phyloP scores from a whole-genome alignment of 2,113 vertebrate genomes.

The Xenopus borealis region DNA sequence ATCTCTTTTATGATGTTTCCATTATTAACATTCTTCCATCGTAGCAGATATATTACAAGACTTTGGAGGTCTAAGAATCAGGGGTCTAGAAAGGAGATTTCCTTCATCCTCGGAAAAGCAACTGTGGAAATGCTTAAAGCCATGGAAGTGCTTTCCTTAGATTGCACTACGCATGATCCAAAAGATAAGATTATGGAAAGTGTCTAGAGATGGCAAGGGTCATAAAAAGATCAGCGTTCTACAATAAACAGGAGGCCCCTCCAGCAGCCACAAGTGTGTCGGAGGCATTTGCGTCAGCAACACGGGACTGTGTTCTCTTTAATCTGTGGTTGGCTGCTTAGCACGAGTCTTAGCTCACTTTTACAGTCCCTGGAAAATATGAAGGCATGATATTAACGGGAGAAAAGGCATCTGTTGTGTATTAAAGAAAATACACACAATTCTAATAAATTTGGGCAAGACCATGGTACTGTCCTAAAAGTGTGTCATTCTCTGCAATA shows the following conservation, averaged over 20 bases:
- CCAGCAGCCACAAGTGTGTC: not conserved
- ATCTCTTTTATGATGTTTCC: no score
- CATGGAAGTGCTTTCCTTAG: no score
- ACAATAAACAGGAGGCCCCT: slow-evolving; percentile 19
- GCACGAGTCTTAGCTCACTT: slow-evolving; percentile 23
- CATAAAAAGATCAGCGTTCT: slow-evolving; percentile 9
- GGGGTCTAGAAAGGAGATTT: no score
- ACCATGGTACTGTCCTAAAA: not conserved
- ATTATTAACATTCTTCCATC: no score
- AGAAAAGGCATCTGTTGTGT: slow-evolving; percentile 22
- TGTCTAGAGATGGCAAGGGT: not conserved
- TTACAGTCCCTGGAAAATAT: slow-evolving; percentile 36
- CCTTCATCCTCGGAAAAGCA: no score
- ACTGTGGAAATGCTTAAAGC: no score
- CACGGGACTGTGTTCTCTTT: no score
- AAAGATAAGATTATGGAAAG: slow-evolving; percentile 8
- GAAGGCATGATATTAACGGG: not conserved
- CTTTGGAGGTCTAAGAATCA: no score
- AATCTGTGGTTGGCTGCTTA: slow-evolving; percentile 7
- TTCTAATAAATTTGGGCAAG: not conserved
- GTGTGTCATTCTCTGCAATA: not conserved
- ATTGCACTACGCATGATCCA: not conserved
- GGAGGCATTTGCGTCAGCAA: no score
- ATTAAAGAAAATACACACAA: not conserved
- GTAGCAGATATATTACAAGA: no score